Evolutionary conservation across 2,113 vertebrate species (phyloP).

Genomic region (Chionis minor): DNA sequence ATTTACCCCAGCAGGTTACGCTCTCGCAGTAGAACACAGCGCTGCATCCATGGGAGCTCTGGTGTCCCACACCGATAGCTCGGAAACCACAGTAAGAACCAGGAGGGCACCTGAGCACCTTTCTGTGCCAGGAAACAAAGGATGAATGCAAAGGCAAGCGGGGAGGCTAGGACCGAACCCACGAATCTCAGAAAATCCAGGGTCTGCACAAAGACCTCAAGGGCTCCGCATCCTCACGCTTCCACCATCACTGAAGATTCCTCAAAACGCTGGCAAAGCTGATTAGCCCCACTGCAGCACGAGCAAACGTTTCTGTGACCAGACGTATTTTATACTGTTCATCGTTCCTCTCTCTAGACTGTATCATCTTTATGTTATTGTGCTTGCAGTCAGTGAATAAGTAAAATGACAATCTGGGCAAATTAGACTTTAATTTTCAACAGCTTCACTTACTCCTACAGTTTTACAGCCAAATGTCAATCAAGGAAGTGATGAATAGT

Average conservation of each 20-base stretch:
- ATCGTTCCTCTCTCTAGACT: not conserved
- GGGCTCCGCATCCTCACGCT: not conserved
- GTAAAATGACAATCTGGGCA: constrained; percentile 26
- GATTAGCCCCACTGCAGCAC: not conserved
- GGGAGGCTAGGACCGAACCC: not conserved
- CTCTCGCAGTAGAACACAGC: not conserved
- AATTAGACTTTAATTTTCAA: constrained; percentile 36
- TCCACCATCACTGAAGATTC: not conserved
- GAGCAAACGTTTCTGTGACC: not conserved
- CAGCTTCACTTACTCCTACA: constrained; percentile 27
- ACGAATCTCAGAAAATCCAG: not conserved
- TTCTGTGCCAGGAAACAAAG: not conserved
- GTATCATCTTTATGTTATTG: not conserved
- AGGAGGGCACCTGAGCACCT: not conserved
- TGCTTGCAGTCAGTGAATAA: not conserved
- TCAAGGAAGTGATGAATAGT: constrained; percentile 23
- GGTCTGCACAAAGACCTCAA: not conserved
- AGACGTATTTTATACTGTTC: not conserved
- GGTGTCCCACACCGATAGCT: fast-evolving
- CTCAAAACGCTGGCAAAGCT: not conserved
- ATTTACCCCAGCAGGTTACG: not conserved
- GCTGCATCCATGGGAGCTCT: not conserved
- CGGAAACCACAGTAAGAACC: not conserved
- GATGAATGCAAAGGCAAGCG: not conserved
- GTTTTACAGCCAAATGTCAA: constrained; percentile 30